These are phyloP conservation scores for Stercorarius parasiticus DNA, from an alignment of 2,113 vertebrate genomes.

Conservation along the genomic window DNA sequence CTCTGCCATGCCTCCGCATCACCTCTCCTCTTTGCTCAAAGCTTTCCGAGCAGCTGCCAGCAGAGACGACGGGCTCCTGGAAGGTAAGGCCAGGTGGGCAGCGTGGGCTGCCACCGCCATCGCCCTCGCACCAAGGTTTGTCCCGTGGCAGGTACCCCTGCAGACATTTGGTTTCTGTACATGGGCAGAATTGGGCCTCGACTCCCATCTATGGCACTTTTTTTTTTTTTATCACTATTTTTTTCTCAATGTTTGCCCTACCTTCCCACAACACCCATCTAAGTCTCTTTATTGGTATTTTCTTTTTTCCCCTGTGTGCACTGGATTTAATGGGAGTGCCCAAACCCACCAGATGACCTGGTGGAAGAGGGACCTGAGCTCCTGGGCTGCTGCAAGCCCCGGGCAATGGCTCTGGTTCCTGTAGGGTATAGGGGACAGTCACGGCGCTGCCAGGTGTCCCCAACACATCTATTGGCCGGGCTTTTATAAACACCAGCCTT, in stretches of 20 bases:
- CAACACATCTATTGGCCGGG: background rate
- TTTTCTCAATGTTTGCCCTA: background rate
- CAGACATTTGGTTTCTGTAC: background rate
- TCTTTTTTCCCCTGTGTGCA: background rate
- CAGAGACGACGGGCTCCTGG: background rate
- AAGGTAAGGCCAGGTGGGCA: background rate
- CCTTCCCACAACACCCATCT: background rate
- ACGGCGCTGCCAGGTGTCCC: fast-evolving
- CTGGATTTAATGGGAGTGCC: background rate
- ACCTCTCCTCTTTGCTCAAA: background rate
- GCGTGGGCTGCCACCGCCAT: background rate
- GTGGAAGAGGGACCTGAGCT: background rate
- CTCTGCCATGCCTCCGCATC: background rate
- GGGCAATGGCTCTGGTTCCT: background rate
- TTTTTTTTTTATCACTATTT: background rate
- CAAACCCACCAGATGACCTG: fast-evolving
- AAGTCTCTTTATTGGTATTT: background rate
- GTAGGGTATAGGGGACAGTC: background rate
- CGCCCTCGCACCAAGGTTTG: background rate
- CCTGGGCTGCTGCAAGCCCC: background rate
- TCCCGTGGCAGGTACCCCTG: fast-evolving
- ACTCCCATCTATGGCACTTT: fast-evolving
- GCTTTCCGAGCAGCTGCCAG: background rate
- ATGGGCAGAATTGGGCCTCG: background rate
- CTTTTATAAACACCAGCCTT: background rate